Conservation (phyloP, 2,888 invertebrate species). For the Melieria crassipennis region DNA sequence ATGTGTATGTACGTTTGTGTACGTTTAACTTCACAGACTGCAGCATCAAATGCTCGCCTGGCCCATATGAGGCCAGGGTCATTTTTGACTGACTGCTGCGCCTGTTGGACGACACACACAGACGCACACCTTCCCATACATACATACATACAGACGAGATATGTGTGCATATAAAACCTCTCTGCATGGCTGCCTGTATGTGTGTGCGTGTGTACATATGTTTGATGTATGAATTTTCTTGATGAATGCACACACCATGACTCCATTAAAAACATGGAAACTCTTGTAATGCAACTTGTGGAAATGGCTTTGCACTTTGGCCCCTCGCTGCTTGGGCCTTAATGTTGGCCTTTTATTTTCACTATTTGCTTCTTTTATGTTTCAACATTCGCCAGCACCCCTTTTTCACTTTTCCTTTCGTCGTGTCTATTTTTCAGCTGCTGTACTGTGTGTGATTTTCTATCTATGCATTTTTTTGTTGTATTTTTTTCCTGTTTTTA, state of each 20-base stretch:
- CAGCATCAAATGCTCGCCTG: neutral
- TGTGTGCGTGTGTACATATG: neutral
- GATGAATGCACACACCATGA: constrained; percentile 36
- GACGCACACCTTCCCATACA: neutral
- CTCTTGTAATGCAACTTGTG: constrained; percentile 40
- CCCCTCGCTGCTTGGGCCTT: neutral
- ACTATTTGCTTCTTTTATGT: too few species aligned
- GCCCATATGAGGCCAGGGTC: constrained; percentile 24
- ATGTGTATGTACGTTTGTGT: neutral
- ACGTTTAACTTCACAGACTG: constrained; percentile 11
- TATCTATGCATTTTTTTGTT: neutral
- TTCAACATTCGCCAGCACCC: too few species aligned
- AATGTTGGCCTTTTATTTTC: too few species aligned
- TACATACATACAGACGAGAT: neutral
- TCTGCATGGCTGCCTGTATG: neutral
- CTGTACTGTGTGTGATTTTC: too few species aligned
- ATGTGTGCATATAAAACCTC: constrained; percentile 1
- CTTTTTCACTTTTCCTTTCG: too few species aligned
- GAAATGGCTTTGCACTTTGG: constrained; percentile 26
- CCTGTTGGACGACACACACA: constrained; percentile 2
- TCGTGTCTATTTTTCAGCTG: too few species aligned
- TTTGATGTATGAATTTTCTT: constrained; percentile 21
- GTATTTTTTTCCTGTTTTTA: neutral
- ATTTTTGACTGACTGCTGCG: constrained; percentile 14
- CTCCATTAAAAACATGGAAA: constrained; percentile 39